Conservation (phyloP, 2,888 invertebrate genomes). For the Pammene fasciana region DNA sequence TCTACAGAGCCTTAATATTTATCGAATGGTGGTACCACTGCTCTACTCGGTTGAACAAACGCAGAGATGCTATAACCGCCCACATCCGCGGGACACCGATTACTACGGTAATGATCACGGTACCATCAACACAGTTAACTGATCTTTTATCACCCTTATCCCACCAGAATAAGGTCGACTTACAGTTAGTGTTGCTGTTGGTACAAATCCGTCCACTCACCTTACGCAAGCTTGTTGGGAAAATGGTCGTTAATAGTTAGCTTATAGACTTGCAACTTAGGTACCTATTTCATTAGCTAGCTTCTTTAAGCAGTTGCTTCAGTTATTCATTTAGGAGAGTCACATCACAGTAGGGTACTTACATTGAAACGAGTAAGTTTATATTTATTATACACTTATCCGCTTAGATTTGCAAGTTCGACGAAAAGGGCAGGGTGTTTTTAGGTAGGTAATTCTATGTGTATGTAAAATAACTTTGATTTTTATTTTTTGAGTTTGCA, state of each 20-base stretch:
- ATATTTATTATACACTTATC: too few relatives aligned
- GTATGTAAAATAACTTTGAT: too few relatives aligned
- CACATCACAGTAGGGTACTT: too few relatives aligned
- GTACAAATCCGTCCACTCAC: slow-evolving; percentile 9
- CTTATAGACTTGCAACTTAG: slow-evolving; percentile 3
- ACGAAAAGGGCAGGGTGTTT: too few relatives aligned
- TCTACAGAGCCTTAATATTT: too few relatives aligned
- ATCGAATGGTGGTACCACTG: too few relatives aligned
- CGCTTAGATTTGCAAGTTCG: too few relatives aligned
- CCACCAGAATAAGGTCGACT: neutral
- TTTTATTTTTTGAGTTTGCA: too few relatives aligned
- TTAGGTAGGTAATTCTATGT: too few relatives aligned
- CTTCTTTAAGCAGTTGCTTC: neutral
- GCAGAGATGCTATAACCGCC: slow-evolving; percentile 5
- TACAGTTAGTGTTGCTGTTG: neutral
- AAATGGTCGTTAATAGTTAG: slow-evolving; percentile 26
- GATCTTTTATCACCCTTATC: neutral
- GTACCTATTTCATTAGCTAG: slow-evolving; percentile 12
- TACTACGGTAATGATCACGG: slow-evolving; percentile 4
- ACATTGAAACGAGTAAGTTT: too few relatives aligned
- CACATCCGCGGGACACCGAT: slow-evolving; percentile 19
- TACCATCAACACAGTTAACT: neutral
- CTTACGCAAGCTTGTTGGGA: slow-evolving; percentile 34
- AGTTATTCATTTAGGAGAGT: neutral
- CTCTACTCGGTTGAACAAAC: slow-evolving; percentile 20